These are phyloP conservation scores for Listronotus oregonensis DNA, from an alignment of 1,140 invertebrate genomes.

Conservation along the genomic window DNA sequence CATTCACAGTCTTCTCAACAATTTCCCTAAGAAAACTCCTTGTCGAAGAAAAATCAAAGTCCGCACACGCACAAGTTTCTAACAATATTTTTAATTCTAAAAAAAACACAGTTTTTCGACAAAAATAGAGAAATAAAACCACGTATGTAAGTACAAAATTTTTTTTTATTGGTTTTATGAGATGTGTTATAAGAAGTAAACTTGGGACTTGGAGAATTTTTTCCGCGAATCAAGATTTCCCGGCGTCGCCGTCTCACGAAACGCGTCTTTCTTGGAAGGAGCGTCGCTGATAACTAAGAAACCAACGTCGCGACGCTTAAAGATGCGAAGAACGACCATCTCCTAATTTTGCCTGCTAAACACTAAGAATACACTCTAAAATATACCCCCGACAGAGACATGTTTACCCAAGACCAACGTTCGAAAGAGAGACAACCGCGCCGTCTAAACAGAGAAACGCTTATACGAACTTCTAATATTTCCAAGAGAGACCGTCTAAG, in stretches of 20 bases:
- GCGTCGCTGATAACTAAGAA: slow-evolving; percentile 53
- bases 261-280: slow-evolving; percentile 38
- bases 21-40: too few species aligned
- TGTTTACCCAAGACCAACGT: slow-evolving; percentile 47
- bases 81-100: too few species aligned
- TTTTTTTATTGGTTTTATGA: too few species aligned
- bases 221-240: slow-evolving; percentile 28
- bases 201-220: slow-evolving; percentile 20
- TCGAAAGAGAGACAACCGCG: slow-evolving; percentile 38
- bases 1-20: too few species aligned
- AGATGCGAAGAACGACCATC: slow-evolving; percentile 54
- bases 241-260: slow-evolving; percentile 28
- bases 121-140: too few species aligned
- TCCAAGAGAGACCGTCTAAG: slow-evolving; percentile 46
- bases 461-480: slow-evolving; percentile 46
- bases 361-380: slow-evolving; percentile 55
- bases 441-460: slow-evolving; percentile 41
- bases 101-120: too few species aligned
- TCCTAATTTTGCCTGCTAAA: slow-evolving; percentile 55
- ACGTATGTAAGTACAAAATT: too few species aligned
- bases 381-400: slow-evolving; percentile 43
- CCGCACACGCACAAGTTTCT: too few species aligned
- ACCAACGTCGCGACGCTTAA: slow-evolving; percentile 43
- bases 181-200: slow-evolving; percentile 12
- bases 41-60: too few species aligned